A percentile compares a stretch with the other conserved stretches of the same genome.
phyloP scores from a whole-genome alignment of 2,888 invertebrate genomes.

The Thymelicus sylvestris region DNA sequence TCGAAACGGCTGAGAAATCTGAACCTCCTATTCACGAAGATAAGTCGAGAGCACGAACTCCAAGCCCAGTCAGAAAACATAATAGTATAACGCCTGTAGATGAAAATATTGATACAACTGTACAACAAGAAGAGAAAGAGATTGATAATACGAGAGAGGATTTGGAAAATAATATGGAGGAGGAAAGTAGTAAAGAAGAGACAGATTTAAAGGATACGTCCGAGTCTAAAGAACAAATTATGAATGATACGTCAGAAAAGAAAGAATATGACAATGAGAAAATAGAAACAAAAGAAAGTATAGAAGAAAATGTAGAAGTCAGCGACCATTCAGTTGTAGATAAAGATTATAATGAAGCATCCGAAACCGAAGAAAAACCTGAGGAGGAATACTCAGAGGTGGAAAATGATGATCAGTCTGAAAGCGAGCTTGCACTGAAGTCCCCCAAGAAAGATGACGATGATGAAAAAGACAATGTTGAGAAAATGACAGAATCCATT shows the following conservation, averaged over 20 bases:
- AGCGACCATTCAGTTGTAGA: slow-evolving; percentile 18
- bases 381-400: slow-evolving; percentile 39
- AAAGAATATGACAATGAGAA: slow-evolving; percentile 10
- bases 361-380: slow-evolving; percentile 29
- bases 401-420: slow-evolving; percentile 36
- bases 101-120: slow-evolving; percentile 6
- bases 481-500: slow-evolving; percentile 85
- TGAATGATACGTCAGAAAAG: slow-evolving; percentile 1
- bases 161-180: background rate
- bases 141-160: background rate
- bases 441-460: slow-evolving; percentile 57
- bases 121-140: background rate
- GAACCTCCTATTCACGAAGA: slow-evolving; percentile 35
- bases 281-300: slow-evolving; percentile 4
- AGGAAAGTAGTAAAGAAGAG: slow-evolving; percentile 12
- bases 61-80: slow-evolving; percentile 24
- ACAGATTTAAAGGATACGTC: slow-evolving; percentile 10
- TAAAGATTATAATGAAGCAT: slow-evolving; percentile 16
- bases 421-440: slow-evolving; percentile 39
- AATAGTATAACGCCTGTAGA: slow-evolving; percentile 8
- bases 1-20: slow-evolving; percentile 40
- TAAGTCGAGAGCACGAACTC: slow-evolving; percentile 3
- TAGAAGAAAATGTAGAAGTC: slow-evolving; percentile 10
- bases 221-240: slow-evolving; percentile 6
- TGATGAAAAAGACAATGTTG: slow-evolving; percentile 45